Base-by-base conservation (phyloP, 2,797 vertebrate genomes). In the Rhabdophis nuchalis region DNA sequence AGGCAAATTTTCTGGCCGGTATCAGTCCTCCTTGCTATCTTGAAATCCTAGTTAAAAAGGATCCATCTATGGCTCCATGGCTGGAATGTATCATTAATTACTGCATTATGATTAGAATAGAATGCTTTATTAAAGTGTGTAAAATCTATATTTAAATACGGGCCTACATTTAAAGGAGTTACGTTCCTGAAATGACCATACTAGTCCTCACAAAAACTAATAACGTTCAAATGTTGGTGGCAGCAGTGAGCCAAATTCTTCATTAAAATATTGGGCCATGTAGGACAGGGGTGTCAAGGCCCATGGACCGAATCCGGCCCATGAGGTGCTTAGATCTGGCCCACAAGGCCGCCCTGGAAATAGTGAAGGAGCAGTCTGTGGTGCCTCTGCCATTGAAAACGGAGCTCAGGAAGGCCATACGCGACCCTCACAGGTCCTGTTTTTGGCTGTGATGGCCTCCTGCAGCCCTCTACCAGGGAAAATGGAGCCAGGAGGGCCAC, bases 391-490 rank as follows among this genome's bases (percentile, higher is more conserved):
- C 58, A 27, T 23, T 27, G 23, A 60, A 60, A 60, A 60, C 23
- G 9, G 23, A 60, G 23, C 25, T 60, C 9, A 9, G 8, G 25
- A 60, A 3, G 23, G 23, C 9, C 25, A 25, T 3, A 0, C 2
- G 0, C 8, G 9, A 25, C 9, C 25, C 10, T 11, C 25, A 9
- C 10, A 60, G 25, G 58, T 25, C 27, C 25, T 1, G 23, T 60
- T 60, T 27, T 29, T 0, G 1, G 1, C 25, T 23, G 1, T 6
- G 1, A 57, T 1, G 20, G 56, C 20, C 1, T 57, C 20, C 25
- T 29, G 25, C 58, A 60, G 25, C 10, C 25, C 58, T 27, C 25
- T 60, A 3, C 25, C 5, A 60, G 58, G 1, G 0, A 60, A 60
- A 60, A 4, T 1, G 58, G 27, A 1, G 9, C 25, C 25, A 23